Percentiles rank a stretch among this genome's conserved stretches.
These are phyloP conservation scores for Galeruca laticollis DNA, from an alignment of 2,888 invertebrate genomes.

Conservation along the genomic window DNA sequence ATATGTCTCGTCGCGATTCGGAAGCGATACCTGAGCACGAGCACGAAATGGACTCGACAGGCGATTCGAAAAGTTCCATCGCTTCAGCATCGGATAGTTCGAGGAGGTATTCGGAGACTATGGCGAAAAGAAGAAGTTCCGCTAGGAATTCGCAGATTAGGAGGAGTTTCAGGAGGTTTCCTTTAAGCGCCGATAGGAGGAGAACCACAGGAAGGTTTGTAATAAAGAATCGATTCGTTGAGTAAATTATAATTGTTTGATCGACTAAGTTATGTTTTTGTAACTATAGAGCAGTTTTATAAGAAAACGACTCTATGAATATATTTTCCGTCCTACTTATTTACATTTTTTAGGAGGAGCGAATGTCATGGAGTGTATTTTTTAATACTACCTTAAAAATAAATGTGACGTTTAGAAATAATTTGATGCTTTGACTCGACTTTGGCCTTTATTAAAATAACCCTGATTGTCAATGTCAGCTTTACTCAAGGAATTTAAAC, in stretches of 20 bases:
- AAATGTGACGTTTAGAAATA: no score
- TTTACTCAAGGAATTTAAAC: no score
- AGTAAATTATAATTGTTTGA: neutral
- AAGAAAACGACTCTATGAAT: no score
- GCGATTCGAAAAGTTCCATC: conserved; percentile 60
- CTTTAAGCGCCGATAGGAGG: conserved; percentile 70
- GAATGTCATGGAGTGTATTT: no score
- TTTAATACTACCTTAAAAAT: no score
- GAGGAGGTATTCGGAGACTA: conserved; percentile 60
- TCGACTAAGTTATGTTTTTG: neutral
- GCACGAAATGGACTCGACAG: conserved; percentile 57
- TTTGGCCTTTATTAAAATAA: no score
- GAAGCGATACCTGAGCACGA: conserved; percentile 67
- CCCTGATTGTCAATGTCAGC: no score
- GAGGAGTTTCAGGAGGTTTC: conserved; percentile 70
- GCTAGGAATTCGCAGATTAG: conserved; percentile 62
- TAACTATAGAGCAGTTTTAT: neutral
- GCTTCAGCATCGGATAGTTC: conserved; percentile 63
- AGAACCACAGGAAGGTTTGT: conserved; percentile 76
- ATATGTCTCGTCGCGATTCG: conserved; percentile 59
- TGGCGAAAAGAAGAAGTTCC: conserved; percentile 61
- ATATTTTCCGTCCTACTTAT: no score
- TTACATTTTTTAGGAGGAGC: no score
- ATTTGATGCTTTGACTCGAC: no score
- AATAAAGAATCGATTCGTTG: conserved; percentile 14